Evolutionary conservation across 2,113 vertebrate genomes (phyloP).

Genomic region (Chamaea fasciata): DNA sequence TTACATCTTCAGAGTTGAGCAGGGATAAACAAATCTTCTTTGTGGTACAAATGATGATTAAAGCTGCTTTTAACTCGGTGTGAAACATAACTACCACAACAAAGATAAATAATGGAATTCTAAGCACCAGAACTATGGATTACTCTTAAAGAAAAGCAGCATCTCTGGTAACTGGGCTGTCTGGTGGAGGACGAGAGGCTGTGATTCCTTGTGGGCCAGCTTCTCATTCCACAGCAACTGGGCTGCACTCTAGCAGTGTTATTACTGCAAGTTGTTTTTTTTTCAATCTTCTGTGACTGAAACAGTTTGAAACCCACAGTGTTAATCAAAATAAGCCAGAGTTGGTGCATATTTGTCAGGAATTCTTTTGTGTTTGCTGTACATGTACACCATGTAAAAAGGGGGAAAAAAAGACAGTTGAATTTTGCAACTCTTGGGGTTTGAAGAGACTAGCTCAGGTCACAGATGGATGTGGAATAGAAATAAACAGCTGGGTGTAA

Average conservation of each 20-base stretch:
- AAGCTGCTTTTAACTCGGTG: conserved; percentile 34
- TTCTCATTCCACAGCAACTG: background rate
- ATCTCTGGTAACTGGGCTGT: background rate
- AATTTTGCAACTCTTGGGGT: background rate
- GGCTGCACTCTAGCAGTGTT: background rate
- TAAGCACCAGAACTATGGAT: background rate
- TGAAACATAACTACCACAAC: conserved; percentile 26
- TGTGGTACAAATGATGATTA: conserved; percentile 57
- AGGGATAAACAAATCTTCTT: conserved; percentile 55
- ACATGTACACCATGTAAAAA: background rate
- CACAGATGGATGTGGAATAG: background rate
- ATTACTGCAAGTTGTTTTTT: background rate
- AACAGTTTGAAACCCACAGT: background rate
- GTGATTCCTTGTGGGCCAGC: background rate
- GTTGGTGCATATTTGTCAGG: background rate
- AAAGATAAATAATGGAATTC: background rate
- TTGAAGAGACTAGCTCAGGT: background rate
- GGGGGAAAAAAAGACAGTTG: background rate
- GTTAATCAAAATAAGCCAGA: background rate
- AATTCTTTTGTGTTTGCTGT: background rate
- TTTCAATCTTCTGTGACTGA: background rate
- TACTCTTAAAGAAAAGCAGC: background rate
- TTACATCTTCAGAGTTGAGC: conserved; percentile 30
- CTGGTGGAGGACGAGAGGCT: background rate
- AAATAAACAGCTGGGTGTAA: background rate